A percentile compares a stretch with the other conserved stretches of the same genome.
These are phyloP conservation scores for Apostichopus japonicus DNA, from an alignment of 35 echinoderm and acorn worm genomes.

Conservation along the genomic window DNA sequence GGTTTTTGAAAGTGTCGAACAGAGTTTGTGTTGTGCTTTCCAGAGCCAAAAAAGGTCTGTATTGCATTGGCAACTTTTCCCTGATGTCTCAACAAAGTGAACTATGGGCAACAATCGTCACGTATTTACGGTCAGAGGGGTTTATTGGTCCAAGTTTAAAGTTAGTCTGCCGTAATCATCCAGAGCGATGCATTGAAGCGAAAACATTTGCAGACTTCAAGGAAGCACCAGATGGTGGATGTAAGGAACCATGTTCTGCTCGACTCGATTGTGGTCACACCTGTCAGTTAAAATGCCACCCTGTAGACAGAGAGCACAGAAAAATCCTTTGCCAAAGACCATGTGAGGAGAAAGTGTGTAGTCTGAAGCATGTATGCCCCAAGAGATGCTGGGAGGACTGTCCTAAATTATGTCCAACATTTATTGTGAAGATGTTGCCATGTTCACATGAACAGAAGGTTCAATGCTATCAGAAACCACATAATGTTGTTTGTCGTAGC, in stretches of 20 bases:
- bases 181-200: background rate
- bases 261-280: slow-evolving; percentile 77
- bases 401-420: background rate
- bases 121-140: too few species aligned
- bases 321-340: slow-evolving; percentile 52
- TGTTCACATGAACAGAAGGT: slow-evolving; percentile 10
- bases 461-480: background rate
- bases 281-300: slow-evolving; percentile 30
- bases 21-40: slow-evolving; percentile 80
- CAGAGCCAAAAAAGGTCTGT: slow-evolving; percentile 86
- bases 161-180: slow-evolving; percentile 80
- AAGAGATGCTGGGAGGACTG: slow-evolving; percentile 51
- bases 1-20: slow-evolving; percentile 77
- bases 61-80: slow-evolving; percentile 83
- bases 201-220: slow-evolving; percentile 46
- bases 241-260: slow-evolving; percentile 50
- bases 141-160: slow-evolving; percentile 10
- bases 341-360: slow-evolving; percentile 56
- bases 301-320: slow-evolving; percentile 53
- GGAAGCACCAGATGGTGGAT: too few species aligned
- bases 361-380: slow-evolving; percentile 52
- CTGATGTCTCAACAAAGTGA: too few species aligned
- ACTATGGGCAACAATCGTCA: too few species aligned
- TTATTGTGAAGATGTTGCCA: slow-evolving; percentile 22
- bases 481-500: background rate